These are phyloP conservation scores for Chrysaora quinquecirrha DNA, from an alignment of 30 jellyfish, hydroid and myxozoan genomes.

Conservation along the genomic window DNA sequence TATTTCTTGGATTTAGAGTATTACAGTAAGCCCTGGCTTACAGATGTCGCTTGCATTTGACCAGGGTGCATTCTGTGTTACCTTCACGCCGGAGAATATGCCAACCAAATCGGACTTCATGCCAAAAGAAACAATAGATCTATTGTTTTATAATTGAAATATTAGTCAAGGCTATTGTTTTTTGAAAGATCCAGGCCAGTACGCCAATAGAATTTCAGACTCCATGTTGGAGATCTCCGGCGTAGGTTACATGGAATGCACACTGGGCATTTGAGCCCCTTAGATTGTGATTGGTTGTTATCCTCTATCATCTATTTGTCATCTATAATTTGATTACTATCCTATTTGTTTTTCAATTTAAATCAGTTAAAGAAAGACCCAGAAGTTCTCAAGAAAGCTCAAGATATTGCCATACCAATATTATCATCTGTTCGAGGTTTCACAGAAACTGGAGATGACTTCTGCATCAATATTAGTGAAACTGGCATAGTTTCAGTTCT, in stretches of 20 bases:
- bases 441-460: not conserved
- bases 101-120: too few relatives aligned
- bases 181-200: too few relatives aligned
- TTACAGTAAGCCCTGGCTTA: not conserved
- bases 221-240: too few relatives aligned
- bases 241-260: too few relatives aligned
- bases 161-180: too few relatives aligned
- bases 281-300: not conserved
- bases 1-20: not conserved
- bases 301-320: not conserved
- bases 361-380: not conserved
- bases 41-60: not conserved
- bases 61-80: not conserved
- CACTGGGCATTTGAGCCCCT: not conserved
- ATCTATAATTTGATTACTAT: not conserved
- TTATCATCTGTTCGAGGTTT: not conserved
- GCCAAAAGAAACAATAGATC: too few relatives aligned
- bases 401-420: not conserved
- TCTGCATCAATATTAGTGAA: not conserved
- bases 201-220: too few relatives aligned
- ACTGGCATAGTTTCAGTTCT: not conserved
- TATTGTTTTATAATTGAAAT: too few relatives aligned
- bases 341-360: too few relatives aligned
- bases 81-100: too few relatives aligned
- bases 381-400: not conserved